phyloP scores from a whole-genome alignment of 2,113 vertebrate genomes.

The Hippolais icterina region DNA sequence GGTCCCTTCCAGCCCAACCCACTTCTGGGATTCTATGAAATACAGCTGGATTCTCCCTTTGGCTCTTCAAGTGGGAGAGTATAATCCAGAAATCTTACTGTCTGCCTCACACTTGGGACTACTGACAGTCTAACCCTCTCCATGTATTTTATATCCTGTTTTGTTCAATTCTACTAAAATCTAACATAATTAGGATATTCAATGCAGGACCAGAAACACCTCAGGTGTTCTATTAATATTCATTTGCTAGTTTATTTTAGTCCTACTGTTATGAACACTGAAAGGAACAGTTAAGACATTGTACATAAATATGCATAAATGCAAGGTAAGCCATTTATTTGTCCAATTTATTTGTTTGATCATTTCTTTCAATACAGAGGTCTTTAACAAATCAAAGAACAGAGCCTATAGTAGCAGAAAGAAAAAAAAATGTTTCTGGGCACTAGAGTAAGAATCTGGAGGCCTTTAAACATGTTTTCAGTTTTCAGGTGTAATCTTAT shows the following conservation, averaged over 20 bases:
- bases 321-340: not conserved
- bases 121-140: not conserved
- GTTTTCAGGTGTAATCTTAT: not conserved
- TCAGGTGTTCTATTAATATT: not conserved
- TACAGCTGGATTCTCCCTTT: not conserved
- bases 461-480: not conserved
- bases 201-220: not conserved
- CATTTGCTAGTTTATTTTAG: not conserved
- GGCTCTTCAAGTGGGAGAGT: not conserved
- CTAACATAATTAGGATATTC: not conserved
- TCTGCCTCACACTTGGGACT: not conserved
- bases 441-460: not conserved
- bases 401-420: not conserved
- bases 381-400: not conserved
- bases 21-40: not conserved
- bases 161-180: not conserved
- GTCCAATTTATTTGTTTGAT: not conserved
- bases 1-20: too few species aligned
- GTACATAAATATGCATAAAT: not conserved
- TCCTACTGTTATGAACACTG: not conserved
- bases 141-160: not conserved
- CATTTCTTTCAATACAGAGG: not conserved
- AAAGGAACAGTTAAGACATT: not conserved
- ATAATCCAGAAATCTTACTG: not conserved
- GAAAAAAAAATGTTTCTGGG: not conserved